Base-by-base conservation (phyloP, 2,888 invertebrate species). In the Dynastes hyllus region DNA sequence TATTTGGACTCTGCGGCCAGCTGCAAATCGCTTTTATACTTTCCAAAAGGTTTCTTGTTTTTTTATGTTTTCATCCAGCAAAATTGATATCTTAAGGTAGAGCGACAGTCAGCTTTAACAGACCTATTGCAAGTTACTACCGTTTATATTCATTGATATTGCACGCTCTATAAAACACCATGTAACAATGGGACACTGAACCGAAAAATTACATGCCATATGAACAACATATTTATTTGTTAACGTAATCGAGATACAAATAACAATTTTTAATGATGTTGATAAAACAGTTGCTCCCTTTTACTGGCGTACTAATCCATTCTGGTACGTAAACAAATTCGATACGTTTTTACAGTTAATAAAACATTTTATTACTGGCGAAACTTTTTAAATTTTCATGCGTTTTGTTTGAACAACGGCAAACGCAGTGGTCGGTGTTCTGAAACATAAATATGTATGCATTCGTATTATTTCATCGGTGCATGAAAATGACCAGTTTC, bases 231-330 rank as follows among this genome's bases (percentile, higher is more conserved):
- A 29, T 69, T 50, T 29, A 69, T 6, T 13, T 27, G 13, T 13
- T 29, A 50, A 51, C 40, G 29, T 50, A 69, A 69, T 69, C 27
- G 58, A 22, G 22, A 22, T 37, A 58, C 71, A 73, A 73, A 73
- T 73, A 73, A 73, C 71, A 40, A 58, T 73, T 73, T 71, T 73
- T 58, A 73, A 73, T 73, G 58, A 37, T 16, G 11, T 58, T 40
- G 2, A 73, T 73, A 73, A 73, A 73, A 58, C 22, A 55, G 58
- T 40, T 22, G 40, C 27, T 37, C n/a, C n/a, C 16, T 58, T 73
- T 73, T 37, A 58, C 40, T 6, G 9, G 58, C 58, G 40, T 22
- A 40, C 16, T 73, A 58, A 73, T 73, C 58, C 55, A 73, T 61
- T 73, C 71, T 58, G 58, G 71, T 37, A 22, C 40, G 51, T 73